These are phyloP conservation scores for Thecophora atra DNA, from an alignment of 2,888 invertebrate genomes.

Conservation along the genomic window DNA sequence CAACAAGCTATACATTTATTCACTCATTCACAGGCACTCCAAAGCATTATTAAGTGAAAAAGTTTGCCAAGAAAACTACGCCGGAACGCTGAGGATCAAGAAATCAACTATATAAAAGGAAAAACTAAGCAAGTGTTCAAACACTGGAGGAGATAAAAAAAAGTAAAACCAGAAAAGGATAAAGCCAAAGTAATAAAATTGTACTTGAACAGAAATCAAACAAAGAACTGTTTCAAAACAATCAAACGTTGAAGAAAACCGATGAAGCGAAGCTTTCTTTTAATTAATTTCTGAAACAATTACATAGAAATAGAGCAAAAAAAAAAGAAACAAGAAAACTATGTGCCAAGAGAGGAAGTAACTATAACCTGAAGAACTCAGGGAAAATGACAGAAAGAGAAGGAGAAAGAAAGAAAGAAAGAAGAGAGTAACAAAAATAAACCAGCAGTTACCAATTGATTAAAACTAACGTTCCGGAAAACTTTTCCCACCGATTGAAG, in stretches of 20 bases:
- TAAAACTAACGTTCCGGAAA: background rate
- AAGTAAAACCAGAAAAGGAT: background rate
- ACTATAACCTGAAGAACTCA: background rate
- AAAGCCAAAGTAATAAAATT: background rate
- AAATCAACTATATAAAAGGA: background rate
- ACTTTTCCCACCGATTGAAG: background rate
- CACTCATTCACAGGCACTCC: background rate
- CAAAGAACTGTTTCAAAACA: constrained; percentile 20
- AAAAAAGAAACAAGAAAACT: background rate
- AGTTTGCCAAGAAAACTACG: background rate
- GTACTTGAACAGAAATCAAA: constrained; percentile 27
- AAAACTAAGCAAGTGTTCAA: background rate
- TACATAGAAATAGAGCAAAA: background rate
- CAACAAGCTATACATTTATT: no score
- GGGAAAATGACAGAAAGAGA: background rate
- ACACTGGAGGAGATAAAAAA: background rate
- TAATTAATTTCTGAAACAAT: constrained; percentile 28
- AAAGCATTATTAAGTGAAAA: constrained; percentile 16
- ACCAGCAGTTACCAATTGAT: background rate
- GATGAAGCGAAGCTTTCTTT: constrained; percentile 25
- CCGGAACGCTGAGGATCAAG: background rate
- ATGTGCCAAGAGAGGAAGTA: background rate
- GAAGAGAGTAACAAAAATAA: background rate
- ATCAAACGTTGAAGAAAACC: constrained; percentile 19
- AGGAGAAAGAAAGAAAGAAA: background rate